Percentiles rank a stretch among this genome's conserved stretches.
phyloP scores from a whole-genome alignment of 2,797 vertebrate species.

The Sparidentex hasta region DNA sequence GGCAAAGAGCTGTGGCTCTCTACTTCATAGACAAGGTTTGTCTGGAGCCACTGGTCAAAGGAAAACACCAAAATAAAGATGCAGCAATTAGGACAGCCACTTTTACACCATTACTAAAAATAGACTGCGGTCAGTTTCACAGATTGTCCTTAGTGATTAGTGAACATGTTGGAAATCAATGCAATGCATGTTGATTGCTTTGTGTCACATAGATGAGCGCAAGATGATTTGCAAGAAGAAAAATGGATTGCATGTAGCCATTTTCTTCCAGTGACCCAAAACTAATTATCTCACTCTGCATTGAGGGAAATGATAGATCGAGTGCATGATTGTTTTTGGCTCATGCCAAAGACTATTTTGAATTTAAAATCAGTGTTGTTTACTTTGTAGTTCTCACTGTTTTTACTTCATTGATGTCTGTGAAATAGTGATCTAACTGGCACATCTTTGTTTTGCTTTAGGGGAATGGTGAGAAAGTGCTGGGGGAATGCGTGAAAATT shows the following conservation, averaged over 20 bases:
- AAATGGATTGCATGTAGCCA: conserved; percentile 37
- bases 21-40: conserved; percentile 87
- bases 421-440: not conserved
- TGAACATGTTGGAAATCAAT: conserved; percentile 45
- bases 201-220: conserved; percentile 14
- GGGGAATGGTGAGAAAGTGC: not conserved
- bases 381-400: not conserved
- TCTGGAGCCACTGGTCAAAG: not conserved
- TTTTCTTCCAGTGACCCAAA: conserved; percentile 41
- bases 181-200: conserved; percentile 19
- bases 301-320: conserved; percentile 48
- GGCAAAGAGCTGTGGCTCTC: conserved; percentile 84
- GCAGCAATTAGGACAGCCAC: not conserved
- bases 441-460: not conserved
- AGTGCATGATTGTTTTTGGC: conserved; percentile 34
- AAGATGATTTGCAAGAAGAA: conserved; percentile 24
- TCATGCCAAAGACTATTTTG: conserved; percentile 29
- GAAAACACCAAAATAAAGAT: conserved; percentile 4
- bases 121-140: conserved; percentile 2
- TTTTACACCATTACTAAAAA: not conserved
- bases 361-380: conserved; percentile 8
- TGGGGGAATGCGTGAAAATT: conserved; percentile 6
- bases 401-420: not conserved
- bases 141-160: conserved; percentile 2
- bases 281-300: conserved; percentile 41